A percentile compares a stretch with the other conserved stretches of the same genome.
phyloP scores from a whole-genome alignment of 2,797 vertebrate species.

The Mionectes olivaceus region DNA sequence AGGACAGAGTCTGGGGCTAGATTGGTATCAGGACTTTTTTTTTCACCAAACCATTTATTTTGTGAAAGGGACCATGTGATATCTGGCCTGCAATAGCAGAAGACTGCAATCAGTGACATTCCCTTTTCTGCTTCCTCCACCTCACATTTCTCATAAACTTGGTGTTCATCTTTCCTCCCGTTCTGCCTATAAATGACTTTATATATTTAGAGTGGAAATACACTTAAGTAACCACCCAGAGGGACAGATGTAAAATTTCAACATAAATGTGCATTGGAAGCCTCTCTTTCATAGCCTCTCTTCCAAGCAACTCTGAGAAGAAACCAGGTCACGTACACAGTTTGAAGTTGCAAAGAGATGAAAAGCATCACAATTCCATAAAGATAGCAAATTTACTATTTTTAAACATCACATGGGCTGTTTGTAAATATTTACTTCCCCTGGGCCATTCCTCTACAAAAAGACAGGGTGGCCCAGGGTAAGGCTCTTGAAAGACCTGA shows the following conservation, averaged over 20 bases:
- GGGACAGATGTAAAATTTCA: neutral
- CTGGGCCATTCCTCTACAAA: neutral
- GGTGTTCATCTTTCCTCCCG: neutral
- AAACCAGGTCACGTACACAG: neutral
- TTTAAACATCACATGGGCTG: neutral
- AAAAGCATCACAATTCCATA: slow-evolving; percentile 16
- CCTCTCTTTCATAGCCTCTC: neutral
- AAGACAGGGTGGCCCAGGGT: neutral
- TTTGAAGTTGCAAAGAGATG: neutral
- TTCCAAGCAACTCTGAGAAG: neutral
- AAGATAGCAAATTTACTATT: neutral
- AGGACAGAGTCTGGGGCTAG: neutral
- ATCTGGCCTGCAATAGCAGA: neutral
- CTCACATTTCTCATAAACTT: neutral
- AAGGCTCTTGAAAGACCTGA: neutral
- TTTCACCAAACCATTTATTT: neutral
- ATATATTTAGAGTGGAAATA: neutral
- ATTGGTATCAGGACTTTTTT: neutral
- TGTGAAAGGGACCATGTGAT: neutral
- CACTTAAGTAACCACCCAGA: neutral
- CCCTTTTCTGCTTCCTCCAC: neutral
- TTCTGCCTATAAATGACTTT: neutral
- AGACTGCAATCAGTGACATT: neutral
- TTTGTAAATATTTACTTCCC: slow-evolving; percentile 6
- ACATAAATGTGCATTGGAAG: neutral